Evolutionary conservation across 2,113 vertebrate species (phyloP).

Genomic region (Ailurus styani): DNA sequence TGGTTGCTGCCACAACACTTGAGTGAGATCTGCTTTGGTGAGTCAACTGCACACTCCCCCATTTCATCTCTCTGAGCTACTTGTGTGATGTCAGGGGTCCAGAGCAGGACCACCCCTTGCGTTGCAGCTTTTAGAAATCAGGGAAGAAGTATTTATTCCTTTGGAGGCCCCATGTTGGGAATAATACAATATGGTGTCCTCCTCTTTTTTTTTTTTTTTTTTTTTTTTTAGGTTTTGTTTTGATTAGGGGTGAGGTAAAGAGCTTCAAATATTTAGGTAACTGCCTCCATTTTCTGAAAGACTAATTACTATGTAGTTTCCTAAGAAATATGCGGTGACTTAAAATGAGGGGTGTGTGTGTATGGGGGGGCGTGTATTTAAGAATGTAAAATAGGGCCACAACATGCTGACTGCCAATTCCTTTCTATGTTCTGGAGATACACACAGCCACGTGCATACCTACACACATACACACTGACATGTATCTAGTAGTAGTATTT

Average conservation of each 20-base stretch:
- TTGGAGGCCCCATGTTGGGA: neutral
- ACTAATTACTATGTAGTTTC: neutral
- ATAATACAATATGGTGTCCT: neutral
- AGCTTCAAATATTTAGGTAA: neutral
- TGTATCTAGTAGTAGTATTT: neutral
- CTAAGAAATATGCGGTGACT: neutral
- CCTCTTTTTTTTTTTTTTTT: neutral
- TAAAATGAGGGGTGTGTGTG: neutral
- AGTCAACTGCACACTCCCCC: accelerated
- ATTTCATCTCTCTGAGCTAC: too few species aligned
- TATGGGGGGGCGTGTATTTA: accelerated
- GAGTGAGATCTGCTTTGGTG: accelerated
- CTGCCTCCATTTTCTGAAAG: neutral
- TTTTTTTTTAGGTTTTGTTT: neutral
- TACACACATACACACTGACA: neutral
- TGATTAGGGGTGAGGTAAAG: neutral
- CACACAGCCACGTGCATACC: too few species aligned
- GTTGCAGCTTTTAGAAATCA: neutral
- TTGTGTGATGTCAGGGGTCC: neutral
- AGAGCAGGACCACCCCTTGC: neutral
- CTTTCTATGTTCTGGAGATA: neutral
- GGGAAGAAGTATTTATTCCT: neutral
- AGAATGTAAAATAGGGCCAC: neutral
- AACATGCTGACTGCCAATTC: neutral
- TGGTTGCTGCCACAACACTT: accelerated